phyloP scores from a whole-genome alignment of 1,140 invertebrate genomes.

The Ceratina calcarata region DNA sequence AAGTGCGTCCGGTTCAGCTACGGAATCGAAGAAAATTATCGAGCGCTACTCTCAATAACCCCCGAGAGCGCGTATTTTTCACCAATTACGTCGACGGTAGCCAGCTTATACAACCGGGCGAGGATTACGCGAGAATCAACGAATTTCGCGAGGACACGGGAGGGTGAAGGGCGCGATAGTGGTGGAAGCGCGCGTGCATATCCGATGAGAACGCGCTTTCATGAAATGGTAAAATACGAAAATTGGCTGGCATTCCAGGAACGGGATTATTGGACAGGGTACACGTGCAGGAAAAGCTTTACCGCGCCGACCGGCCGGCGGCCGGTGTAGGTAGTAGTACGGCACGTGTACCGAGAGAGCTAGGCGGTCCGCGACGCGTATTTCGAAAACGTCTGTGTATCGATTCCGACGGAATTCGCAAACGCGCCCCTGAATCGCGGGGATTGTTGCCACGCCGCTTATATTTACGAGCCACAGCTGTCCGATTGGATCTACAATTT shows the following conservation, averaged over 20 bases:
- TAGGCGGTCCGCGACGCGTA: neutral
- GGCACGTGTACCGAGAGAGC: constrained; percentile 13
- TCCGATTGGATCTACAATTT: constrained; percentile 47
- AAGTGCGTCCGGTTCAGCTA: neutral
- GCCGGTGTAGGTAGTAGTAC: neutral
- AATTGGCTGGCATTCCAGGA: constrained; percentile 30
- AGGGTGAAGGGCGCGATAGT: too few relatives aligned
- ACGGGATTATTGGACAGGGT: constrained; percentile 36
- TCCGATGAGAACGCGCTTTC: neutral
- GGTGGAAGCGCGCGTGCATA: neutral
- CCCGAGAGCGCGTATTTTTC: neutral
- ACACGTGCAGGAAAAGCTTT: constrained; percentile 25
- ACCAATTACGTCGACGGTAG: neutral
- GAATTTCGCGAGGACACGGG: neutral
- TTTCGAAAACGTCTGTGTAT: constrained; percentile 38
- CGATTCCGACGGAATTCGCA: constrained; percentile 64
- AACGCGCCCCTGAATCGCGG: constrained; percentile 23
- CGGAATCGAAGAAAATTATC: constrained; percentile 24
- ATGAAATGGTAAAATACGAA: constrained; percentile 43
- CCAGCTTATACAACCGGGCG: neutral
- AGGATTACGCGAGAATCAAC: constrained; percentile 21
- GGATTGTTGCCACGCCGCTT: constrained; percentile 36
- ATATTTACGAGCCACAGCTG: constrained; percentile 51
- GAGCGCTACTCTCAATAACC: neutral
- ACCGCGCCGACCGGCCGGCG: too few relatives aligned